Base-by-base conservation (phyloP, 2,797 vertebrate genomes). In the Sciurus vulgaris region DNA sequence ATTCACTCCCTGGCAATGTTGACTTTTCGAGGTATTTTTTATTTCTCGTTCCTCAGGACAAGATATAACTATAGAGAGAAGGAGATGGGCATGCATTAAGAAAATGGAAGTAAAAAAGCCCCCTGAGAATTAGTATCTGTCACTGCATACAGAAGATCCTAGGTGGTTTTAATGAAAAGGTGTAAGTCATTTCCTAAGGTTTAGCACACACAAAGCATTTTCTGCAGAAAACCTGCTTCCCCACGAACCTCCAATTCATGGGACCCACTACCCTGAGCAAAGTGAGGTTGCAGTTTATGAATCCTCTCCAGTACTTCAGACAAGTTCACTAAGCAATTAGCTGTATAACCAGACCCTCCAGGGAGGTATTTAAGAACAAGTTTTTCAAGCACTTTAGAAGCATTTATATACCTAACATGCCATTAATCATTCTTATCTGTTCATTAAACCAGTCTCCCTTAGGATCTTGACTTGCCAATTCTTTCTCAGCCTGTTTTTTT, bases 391-490 rank as follows among this genome's bases (percentile, higher is more conserved):
- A 59, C 94, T 97, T 93, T 73, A 76, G 89, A 90, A 97, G 93
- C 89, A 79, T 96, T 97, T 97, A 93, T 94, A 90, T 41, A 97
- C 92, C 93, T 96, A 88, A 72, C 86, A 77, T 33, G 86, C 95
- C 96, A 96, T 97, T 97, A 88, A 95, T 97, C 96, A 96, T 88
- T 97, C 95, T 96, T 96, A 97, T 93, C 95, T 96, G 89, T 96
- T 97, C 96, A 96, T 97, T 97, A 97, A 95, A 96, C 85, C 73
- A 8, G 61, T 51, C 74, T 97, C 97, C 95, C 93, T 69, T 3
- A 30, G 94, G 96, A 65, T 56, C 59, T 51, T 73, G 0, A 47
- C 56, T 73, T 70, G 35, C 93, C 95, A 56, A 65, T 35, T 87
- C 94, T 70, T 93, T 54, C 86, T 94, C 70, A 18, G 89, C 44